phyloP scores from a whole-genome alignment of 1,140 invertebrate species.

The Philaenus spumarius region DNA sequence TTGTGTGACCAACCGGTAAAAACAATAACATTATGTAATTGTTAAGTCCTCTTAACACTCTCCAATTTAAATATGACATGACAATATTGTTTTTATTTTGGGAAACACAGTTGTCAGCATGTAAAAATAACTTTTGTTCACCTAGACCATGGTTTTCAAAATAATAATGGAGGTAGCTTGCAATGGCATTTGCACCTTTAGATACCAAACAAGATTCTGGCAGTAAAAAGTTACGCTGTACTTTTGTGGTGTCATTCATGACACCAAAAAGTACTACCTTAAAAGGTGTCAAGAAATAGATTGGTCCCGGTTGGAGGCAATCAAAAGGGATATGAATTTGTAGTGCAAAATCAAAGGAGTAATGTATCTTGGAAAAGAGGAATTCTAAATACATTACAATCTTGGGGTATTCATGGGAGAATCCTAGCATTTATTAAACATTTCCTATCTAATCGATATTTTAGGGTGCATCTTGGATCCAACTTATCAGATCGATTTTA shows the following conservation, averaged over 20 bases:
- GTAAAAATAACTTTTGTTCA: background rate
- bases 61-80: background rate
- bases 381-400: too few relatives aligned
- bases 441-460: too few relatives aligned
- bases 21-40: background rate
- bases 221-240: constrained; percentile 16
- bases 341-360: constrained; percentile 21
- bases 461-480: too few relatives aligned
- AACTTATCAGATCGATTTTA: too few relatives aligned
- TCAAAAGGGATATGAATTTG: constrained; percentile 17
- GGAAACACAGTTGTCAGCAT: constrained; percentile 19
- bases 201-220: background rate
- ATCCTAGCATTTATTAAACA: too few relatives aligned
- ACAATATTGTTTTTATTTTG: constrained; percentile 18
- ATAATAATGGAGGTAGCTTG: constrained; percentile 16
- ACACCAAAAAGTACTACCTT: constrained; percentile 15
- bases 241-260: constrained; percentile 14
- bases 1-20: too few relatives aligned
- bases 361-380: too few relatives aligned
- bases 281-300: too few relatives aligned
- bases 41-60: background rate
- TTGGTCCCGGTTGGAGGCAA: constrained; percentile 11
- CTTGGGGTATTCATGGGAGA: too few relatives aligned
- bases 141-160: constrained; percentile 6
- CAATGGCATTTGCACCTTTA: constrained; percentile 15